Evolutionary conservation across 2,797 vertebrate species (phyloP).

Genomic region (Enteromius viviparus): DNA sequence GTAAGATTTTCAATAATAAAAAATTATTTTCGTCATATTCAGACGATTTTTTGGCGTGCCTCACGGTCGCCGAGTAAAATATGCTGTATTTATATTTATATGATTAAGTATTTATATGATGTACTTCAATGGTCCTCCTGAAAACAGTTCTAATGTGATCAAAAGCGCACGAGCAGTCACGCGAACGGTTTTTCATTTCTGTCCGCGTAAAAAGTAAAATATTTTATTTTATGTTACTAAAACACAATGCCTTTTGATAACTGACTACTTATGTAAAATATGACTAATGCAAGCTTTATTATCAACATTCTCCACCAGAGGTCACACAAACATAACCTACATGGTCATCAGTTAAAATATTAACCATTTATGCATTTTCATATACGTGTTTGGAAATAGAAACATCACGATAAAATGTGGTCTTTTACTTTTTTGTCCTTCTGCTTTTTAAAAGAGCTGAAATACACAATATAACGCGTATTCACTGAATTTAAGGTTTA

Average conservation of each 20-base stretch:
- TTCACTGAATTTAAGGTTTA: not conserved
- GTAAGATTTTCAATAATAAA: not conserved
- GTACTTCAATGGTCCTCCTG: not conserved
- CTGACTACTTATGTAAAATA: not conserved
- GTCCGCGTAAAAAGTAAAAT: too few species aligned
- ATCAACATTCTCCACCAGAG: constrained; percentile 40
- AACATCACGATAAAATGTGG: not conserved
- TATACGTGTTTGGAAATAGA: not conserved
- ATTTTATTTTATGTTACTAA: not conserved
- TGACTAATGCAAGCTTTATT: not conserved
- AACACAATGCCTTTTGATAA: not conserved
- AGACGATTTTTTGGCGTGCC: not conserved
- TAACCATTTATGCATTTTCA: not conserved
- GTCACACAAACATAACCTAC: constrained; percentile 27
- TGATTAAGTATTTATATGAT: not conserved
- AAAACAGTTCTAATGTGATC: not conserved
- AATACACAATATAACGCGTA: not conserved
- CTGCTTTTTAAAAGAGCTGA: not conserved
- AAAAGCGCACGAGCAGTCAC: too few species aligned
- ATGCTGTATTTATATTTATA: not conserved
- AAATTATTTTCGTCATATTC: not conserved
- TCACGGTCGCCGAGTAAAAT: not conserved
- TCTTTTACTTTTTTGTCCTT: not conserved
- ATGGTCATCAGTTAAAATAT: not conserved
- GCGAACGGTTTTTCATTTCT: not conserved